Conservation (phyloP, 1,140 invertebrate species). For the Proales similis region DNA sequence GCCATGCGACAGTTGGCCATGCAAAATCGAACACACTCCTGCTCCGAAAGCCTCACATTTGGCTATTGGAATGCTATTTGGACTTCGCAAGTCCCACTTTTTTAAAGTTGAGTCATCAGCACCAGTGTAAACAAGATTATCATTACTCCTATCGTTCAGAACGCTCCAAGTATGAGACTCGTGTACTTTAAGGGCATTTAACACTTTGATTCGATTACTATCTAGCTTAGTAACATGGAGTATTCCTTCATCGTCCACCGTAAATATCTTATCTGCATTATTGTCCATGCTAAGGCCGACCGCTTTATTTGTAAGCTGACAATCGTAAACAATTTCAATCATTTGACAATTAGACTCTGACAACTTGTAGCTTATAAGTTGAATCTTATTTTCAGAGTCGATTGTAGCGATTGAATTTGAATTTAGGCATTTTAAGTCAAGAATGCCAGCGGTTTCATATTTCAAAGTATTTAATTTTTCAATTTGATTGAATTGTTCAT, state of each 20-base stretch:
- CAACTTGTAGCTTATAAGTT: constrained; percentile 1
- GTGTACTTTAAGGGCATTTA: constrained; percentile 9
- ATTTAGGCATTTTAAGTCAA: constrained; percentile 36
- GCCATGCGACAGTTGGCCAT: background rate
- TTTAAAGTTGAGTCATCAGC: constrained; percentile 33
- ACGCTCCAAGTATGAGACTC: constrained; percentile 23
- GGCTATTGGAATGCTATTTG: background rate
- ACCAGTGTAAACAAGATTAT: constrained; percentile 22
- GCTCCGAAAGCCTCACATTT: constrained; percentile 16
- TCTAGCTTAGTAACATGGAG: background rate
- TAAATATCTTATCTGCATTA: background rate
- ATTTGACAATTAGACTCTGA: too few species aligned
- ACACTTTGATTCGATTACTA: background rate
- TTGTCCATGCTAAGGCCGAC: constrained; percentile 14
- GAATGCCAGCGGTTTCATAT: background rate
- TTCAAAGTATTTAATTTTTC: background rate
- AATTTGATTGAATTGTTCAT: background rate
- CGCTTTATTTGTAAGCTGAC: background rate
- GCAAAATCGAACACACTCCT: constrained; percentile 12
- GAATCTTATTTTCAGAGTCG: constrained; percentile 17
- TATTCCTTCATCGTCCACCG: constrained; percentile 14
- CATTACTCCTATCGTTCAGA: constrained; percentile 7
- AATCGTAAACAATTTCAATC: too few species aligned
- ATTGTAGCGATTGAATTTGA: constrained; percentile 8
- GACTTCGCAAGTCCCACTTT: constrained; percentile 28